Evolutionary conservation across 2,797 vertebrate species (phyloP), one percentile per base, ranked within the genome.

Genomic region (Pseudomugil tenellus): DNA sequence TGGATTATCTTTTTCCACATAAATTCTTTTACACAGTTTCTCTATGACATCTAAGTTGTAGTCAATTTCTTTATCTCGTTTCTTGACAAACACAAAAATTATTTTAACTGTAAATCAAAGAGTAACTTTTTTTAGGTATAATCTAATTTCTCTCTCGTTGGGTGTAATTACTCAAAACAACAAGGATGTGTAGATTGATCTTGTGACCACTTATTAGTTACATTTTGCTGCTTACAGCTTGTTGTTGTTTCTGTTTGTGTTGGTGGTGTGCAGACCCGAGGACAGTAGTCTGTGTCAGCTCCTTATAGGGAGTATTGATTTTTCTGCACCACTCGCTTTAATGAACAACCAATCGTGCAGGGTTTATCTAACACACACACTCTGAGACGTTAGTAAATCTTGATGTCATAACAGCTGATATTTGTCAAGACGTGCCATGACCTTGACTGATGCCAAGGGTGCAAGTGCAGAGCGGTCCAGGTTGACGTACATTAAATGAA

Each of bases 271-370:
- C 78, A 63, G 70, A 77, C 63, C 37, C 1, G 78, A 67, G 76
- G 72, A 84, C 68, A 60, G 88, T 84, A 74, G 64, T 72, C 80
- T 79, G 72, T 74, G 84, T 89, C 83, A 76, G 77, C 86, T 86
- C 72, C 83, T 81, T 84, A 80, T 63, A 71, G 76, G 72, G 41
- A 52, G 79, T 88, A 92, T 92, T 85, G 92, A 92, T 92, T 93
- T 92, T 87, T 84, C 78, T 88, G 78, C 83, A 87, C 82, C 89
- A 85, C 84, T 89, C 64, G 62, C 82, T 90, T 86, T 92, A 90
- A 90, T 90, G 88, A 91, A 92, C 28, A 74, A 29, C 76, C 84
- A 77, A 70, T 86, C 52, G 72, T 62, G 59, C 61, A 69, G 63
- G 87, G 79, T 89, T 89, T 86, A 89, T 84, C 88, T 85, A 79